A percentile compares a stretch with the other conserved stretches of the same genome.
phyloP scores from a whole-genome alignment of 2,113 vertebrate species.

The Otus sunia region DNA sequence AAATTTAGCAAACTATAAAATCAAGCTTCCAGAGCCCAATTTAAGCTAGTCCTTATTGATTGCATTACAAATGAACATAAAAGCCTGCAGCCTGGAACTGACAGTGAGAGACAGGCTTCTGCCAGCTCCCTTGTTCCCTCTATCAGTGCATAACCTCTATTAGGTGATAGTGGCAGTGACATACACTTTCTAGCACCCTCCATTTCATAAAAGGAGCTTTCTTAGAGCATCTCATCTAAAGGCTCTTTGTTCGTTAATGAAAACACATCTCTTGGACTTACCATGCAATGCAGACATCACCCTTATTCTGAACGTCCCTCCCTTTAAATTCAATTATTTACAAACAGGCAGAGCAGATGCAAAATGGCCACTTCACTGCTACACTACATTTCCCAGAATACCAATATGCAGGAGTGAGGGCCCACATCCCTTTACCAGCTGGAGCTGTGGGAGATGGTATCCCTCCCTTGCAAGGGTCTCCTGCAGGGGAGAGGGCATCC shows the following conservation, averaged over 20 bases:
- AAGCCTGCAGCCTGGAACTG: conserved; percentile 55
- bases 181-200: conserved; percentile 6
- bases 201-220: conserved; percentile 15
- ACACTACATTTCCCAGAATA: not conserved
- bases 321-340: conserved; percentile 5
- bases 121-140: conserved; percentile 40
- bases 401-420: not conserved
- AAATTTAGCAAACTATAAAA: conserved; percentile 55
- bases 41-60: conserved; percentile 52
- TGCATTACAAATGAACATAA: conserved; percentile 51
- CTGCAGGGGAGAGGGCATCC: not conserved
- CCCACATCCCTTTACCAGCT: not conserved
- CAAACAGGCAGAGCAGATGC: not conserved
- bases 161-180: conserved; percentile 33
- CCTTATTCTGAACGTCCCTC: not conserved
- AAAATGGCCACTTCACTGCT: not conserved
- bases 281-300: not conserved
- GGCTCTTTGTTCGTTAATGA: not conserved
- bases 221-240: not conserved
- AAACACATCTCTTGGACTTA: not conserved
- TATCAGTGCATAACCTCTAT: conserved; percentile 39
- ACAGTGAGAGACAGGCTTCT: conserved; percentile 28
- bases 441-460: not conserved
- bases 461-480: not conserved
- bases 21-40: conserved; percentile 34